Percentiles rank a stretch among this genome's conserved stretches.
Evolutionary conservation across 2,113 vertebrate genomes (phyloP).

Genomic region (Pachyramphus minor): DNA sequence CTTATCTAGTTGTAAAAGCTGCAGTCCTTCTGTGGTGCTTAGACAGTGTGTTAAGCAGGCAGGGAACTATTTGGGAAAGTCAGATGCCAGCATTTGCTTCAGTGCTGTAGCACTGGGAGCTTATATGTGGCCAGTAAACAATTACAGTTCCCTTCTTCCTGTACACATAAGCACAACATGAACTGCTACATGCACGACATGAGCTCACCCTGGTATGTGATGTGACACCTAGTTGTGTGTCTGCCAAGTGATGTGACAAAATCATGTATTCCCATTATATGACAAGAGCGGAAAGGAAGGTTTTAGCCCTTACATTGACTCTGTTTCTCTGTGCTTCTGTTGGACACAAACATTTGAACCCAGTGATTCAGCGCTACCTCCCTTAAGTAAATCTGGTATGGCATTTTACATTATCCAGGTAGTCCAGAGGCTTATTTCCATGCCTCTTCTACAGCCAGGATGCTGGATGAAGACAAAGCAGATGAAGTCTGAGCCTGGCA

Average conservation of each 20-base stretch:
- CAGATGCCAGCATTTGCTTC: not conserved
- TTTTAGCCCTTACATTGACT: not conserved
- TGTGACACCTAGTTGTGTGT: not conserved
- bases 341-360: not conserved
- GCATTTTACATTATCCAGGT: not conserved
- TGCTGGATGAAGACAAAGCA: not conserved
- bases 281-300: not conserved
- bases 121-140: not conserved
- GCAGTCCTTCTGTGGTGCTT: not conserved
- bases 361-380: not conserved
- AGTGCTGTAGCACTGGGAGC: not conserved
- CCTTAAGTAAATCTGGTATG: not conserved
- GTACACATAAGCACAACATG: rapidly evolving
- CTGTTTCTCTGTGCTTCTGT: not conserved
- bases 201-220: rapidly evolving
- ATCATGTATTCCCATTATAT: not conserved
- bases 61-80: not conserved
- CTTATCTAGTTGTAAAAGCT: constrained; percentile 10
- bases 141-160: not conserved
- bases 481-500: not conserved
- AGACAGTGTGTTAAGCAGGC: not conserved
- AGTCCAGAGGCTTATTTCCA: not conserved
- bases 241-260: not conserved
- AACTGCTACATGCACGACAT: not conserved
- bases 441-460: not conserved